Evolutionary conservation across 2,113 vertebrate genomes (phyloP), one percentile per base, ranked within the genome.

Genomic region (Eira barbara): DNA sequence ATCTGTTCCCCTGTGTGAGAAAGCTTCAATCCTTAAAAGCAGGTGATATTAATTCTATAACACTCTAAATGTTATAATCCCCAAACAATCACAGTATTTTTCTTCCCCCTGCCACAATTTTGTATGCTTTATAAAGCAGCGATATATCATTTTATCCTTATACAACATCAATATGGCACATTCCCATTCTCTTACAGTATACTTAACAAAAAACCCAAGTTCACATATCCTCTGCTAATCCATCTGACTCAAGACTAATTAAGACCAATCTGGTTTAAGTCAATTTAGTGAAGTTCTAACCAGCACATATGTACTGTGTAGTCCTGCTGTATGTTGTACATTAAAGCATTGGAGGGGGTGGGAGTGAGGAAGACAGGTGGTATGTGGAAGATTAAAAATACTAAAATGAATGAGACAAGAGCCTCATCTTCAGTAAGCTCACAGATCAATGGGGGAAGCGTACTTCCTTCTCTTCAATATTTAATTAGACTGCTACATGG

Each of bases 11-110:
- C 84, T 52, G 45, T 29, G 4, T 5, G 78, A 73, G 76, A 59
- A 91, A 6, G 10, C 42, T 92, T 65, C 47, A 86, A 47, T 90
- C 55, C 87, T 86, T 83, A 89, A 96, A 97, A 89, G 27, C 47
- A 93, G 84, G 25, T 71, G 49, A 92, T 80, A 87, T 1, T n/a
- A 91, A 95, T 96, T 69, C 57, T 73, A 55, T 59, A 84, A 65
- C 47, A 94, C 39, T 17, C 2, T 42, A 49, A 88, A 80, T 67
- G 23, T 39, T 95, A 63, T 55, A 67, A 59, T 81, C 95, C 81
- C 36, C 76, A 83, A 76, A 14, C 8, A 88, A 92, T 78, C 61
- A 76, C 7, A 82, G 23, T 42, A 71, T 92, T 80, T 79, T 83
- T 59, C 15, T 47, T 4, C 34, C 3, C 73, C 15, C 7, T 23